These are phyloP conservation scores for Podarcis raffonei DNA, from an alignment of 2,113 vertebrate genomes.

Conservation along the genomic window DNA sequence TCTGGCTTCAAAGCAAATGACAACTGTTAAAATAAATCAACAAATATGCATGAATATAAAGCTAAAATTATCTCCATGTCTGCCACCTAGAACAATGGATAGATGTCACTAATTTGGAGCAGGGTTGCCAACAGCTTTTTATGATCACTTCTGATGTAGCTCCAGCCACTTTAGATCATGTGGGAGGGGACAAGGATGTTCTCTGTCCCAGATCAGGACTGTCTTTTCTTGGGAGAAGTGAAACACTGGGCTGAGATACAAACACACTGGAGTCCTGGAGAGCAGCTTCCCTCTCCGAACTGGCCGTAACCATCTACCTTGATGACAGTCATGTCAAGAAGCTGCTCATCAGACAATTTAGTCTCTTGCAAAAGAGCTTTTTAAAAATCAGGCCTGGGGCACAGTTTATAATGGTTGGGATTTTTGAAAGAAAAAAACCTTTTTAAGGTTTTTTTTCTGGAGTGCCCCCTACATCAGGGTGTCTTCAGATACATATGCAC, in stretches of 20 bases:
- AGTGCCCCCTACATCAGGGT: neutral
- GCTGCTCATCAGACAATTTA: neutral
- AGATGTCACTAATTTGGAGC: neutral
- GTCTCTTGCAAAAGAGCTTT: too few species aligned
- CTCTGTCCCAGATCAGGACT: neutral
- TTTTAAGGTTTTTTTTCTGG: too few species aligned
- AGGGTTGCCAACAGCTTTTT: neutral
- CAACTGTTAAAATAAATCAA: neutral
- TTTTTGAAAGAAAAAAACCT: too few species aligned
- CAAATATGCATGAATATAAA: neutral
- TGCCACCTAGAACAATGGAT: neutral
- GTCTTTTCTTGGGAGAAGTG: neutral
- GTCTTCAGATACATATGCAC: neutral
- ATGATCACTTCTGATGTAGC: too few species aligned
- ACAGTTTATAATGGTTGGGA: too few species aligned
- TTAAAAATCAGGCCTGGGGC: too few species aligned
- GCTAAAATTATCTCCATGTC: neutral
- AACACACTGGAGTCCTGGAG: too few species aligned
- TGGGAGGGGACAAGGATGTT: neutral
- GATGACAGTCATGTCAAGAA: neutral
- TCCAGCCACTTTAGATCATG: neutral
- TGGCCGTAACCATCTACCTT: neutral
- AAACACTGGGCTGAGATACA: too few species aligned
- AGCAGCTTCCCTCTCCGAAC: neutral
- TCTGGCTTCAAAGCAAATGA: conserved; percentile 2